Evolutionary conservation across 2,797 vertebrate species (phyloP).

Genomic region (Tapera naevia): DNA sequence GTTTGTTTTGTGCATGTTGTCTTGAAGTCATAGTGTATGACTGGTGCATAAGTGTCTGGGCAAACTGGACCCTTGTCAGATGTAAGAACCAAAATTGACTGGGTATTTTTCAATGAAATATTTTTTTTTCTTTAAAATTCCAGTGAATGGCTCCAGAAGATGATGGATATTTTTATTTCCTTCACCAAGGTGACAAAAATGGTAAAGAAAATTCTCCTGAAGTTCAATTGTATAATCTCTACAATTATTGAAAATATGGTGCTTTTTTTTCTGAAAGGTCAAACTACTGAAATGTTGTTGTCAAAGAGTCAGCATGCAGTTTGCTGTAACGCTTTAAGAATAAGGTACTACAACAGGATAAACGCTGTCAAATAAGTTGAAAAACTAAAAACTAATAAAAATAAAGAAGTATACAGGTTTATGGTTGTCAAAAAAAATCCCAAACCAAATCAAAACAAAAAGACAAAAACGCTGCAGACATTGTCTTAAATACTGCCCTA

Average conservation of each 20-base stretch:
- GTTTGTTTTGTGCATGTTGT: background rate
- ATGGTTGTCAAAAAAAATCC: background rate
- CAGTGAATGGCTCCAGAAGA: background rate
- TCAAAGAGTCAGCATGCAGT: background rate
- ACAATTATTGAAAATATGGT: background rate
- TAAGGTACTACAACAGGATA: background rate
- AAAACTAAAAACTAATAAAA: background rate
- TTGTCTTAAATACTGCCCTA: background rate
- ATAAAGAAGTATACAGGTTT: background rate
- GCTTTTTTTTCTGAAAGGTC: background rate
- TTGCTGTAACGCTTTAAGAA: background rate
- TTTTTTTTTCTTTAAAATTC: background rate
- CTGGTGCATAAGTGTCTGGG: background rate
- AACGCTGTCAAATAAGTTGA: background rate
- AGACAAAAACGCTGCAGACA: background rate
- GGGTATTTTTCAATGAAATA: background rate
- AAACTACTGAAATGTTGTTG: background rate
- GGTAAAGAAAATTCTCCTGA: background rate
- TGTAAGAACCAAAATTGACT: background rate
- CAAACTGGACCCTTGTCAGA: background rate
- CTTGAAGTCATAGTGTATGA: background rate
- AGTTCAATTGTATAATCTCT: background rate
- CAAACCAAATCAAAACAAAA: background rate
- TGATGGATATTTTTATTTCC: background rate
- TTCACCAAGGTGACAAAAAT: background rate